phyloP scores from a whole-genome alignment of 2,888 invertebrate species.

The Ichneumon xanthorius region DNA sequence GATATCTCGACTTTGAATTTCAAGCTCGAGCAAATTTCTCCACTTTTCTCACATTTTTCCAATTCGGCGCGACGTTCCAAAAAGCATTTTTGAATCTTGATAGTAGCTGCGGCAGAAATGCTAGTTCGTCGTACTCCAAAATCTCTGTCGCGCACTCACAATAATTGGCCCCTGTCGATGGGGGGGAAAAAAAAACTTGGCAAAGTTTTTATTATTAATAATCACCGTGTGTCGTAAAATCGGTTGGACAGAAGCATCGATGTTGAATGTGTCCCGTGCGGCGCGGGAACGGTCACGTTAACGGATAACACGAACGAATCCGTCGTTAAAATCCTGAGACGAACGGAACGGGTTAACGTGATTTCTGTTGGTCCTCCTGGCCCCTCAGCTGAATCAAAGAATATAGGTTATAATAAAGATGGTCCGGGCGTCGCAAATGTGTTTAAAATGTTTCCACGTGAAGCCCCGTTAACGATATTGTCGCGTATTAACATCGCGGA shows the following conservation, averaged over 20 bases:
- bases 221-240: constrained; percentile 44
- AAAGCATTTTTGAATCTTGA: neutral
- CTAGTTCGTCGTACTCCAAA: neutral
- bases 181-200: constrained; percentile 16
- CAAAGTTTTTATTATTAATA: constrained; percentile 18
- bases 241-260: constrained; percentile 23
- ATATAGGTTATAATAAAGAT: constrained; percentile 71
- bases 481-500: neutral
- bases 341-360: constrained; percentile 33
- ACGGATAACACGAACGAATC: constrained; percentile 29
- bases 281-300: constrained; percentile 33
- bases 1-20: neutral
- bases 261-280: constrained; percentile 16
- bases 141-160: constrained; percentile 15
- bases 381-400: constrained; percentile 71
- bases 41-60: neutral
- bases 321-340: constrained; percentile 40
- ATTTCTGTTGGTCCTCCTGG: constrained; percentile 53
- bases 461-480: neutral
- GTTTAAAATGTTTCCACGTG: neutral
- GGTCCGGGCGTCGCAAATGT: constrained; percentile 8
- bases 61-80: neutral
- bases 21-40: neutral
- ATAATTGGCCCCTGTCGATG: neutral
- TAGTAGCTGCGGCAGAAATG: neutral